Evolutionary conservation across 2,888 invertebrate genomes (phyloP).

Genomic region (Heliconius charithonia): DNA sequence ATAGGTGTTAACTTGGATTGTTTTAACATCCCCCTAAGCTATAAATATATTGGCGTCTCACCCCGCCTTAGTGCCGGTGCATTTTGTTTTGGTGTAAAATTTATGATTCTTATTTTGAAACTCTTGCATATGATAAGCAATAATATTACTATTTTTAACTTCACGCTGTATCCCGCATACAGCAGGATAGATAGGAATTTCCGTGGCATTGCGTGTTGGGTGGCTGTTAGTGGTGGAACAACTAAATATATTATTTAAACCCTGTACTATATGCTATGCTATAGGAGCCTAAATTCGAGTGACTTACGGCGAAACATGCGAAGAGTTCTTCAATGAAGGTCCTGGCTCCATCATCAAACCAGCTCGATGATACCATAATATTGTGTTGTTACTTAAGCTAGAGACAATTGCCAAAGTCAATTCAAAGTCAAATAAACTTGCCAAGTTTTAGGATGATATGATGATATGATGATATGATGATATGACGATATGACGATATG

Average conservation of each 20-base stretch:
- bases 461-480: too few relatives aligned
- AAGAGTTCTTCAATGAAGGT: background rate
- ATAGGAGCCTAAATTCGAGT: background rate
- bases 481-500: too few relatives aligned
- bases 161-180: background rate
- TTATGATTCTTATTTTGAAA: background rate
- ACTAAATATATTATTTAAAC: too few relatives aligned
- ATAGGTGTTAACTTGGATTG: conserved; percentile 51
- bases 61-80: conserved; percentile 7
- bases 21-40: conserved; percentile 39
- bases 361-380: background rate
- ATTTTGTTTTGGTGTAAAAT: background rate
- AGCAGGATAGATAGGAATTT: background rate
- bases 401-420: too few relatives aligned
- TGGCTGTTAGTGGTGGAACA: too few relatives aligned
- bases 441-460: too few relatives aligned
- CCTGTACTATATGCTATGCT: background rate
- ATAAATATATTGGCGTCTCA: background rate
- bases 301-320: background rate
- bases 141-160: background rate
- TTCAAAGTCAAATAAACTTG: too few relatives aligned
- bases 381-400: background rate
- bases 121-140: background rate
- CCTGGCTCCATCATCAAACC: background rate
- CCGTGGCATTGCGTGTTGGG: background rate